Percentiles rank a stretch among this genome's conserved stretches.
Conservation (phyloP, 2,113 vertebrate genomes). For the Lepidothrix coronata region DNA sequence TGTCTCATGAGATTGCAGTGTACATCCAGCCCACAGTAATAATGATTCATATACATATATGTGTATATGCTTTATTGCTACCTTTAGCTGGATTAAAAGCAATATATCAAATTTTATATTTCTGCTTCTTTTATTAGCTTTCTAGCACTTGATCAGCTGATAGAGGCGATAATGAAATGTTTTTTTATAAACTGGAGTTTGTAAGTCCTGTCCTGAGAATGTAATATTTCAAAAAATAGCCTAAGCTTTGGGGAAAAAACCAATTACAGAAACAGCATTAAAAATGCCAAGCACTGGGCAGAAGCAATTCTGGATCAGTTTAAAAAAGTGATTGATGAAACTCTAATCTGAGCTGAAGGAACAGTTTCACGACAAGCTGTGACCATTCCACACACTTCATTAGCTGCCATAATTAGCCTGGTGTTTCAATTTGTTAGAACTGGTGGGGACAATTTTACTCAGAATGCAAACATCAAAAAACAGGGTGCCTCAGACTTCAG, state of each 20-base stretch:
- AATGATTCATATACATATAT: constrained; percentile 70
- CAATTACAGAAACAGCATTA: constrained; percentile 88
- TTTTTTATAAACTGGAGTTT: constrained; percentile 76
- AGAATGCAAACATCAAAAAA: constrained; percentile 88
- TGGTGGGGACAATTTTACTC: constrained; percentile 89
- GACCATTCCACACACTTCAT: constrained; percentile 97
- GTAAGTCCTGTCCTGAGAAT: constrained; percentile 70
- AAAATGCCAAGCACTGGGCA: constrained; percentile 81
- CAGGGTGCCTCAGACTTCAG: constrained; percentile 85
- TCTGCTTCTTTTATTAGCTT: constrained; percentile 75
- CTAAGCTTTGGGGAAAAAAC: constrained; percentile 82
- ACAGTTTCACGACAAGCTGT: constrained; percentile 87
- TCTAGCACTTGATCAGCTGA: constrained; percentile 76
- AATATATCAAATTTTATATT: constrained; percentile 74
- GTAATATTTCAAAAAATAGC: constrained; percentile 80
- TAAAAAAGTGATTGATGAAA: constrained; percentile 94
- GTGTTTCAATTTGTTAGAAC: constrained; percentile 93
- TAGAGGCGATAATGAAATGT: constrained; percentile 72
- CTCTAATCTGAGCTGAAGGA: constrained; percentile 93
- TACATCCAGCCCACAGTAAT: constrained; percentile 54
- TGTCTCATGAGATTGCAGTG: constrained; percentile 46
- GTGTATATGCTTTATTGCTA: constrained; percentile 70
- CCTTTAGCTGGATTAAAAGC: constrained; percentile 73
- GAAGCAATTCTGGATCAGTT: constrained; percentile 86
- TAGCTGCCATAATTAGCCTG: constrained; percentile 96